These are phyloP conservation scores for Paramisgurnus dabryanus DNA, from an alignment of 2,113 vertebrate genomes.

Conservation along the genomic window DNA sequence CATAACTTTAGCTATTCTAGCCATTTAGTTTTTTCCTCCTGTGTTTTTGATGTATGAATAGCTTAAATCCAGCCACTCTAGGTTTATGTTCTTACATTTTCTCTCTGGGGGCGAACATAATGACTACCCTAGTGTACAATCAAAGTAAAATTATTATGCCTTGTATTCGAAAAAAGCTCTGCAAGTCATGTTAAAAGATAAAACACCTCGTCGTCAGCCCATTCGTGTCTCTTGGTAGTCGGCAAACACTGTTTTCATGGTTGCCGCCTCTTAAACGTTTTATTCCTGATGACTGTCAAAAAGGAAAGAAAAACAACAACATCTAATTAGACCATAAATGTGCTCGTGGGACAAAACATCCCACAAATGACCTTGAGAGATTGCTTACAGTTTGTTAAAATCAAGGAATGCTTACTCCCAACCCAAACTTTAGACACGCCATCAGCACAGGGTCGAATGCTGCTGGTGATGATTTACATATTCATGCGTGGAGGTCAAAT, in stretches of 20 bases:
- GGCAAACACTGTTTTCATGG: constrained; percentile 15
- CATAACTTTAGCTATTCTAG: constrained; percentile 3
- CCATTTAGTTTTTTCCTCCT: not conserved
- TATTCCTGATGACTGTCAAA: constrained; percentile 48
- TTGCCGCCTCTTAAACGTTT: constrained; percentile 40
- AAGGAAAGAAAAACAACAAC: constrained; percentile 42
- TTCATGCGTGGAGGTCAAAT: constrained; percentile 28
- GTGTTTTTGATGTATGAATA: constrained; percentile 23
- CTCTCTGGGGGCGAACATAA: constrained; percentile 23
- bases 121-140: constrained; percentile 47
- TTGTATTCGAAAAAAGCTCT: constrained; percentile 42
- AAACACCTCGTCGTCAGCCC: constrained; percentile 40
- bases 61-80: constrained; percentile 18
- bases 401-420: constrained; percentile 18
- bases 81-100: constrained; percentile 22
- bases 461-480: constrained; percentile 20
- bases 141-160: constrained; percentile 43
- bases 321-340: constrained; percentile 49
- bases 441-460: constrained; percentile 28
- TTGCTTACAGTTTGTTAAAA: constrained; percentile 41
- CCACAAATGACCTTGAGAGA: constrained; percentile 31
- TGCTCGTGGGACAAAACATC: constrained; percentile 31
- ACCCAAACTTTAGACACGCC: constrained; percentile 29
- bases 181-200: constrained; percentile 38
- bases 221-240: constrained; percentile 39